These are phyloP conservation scores for Aurelia sp. DNA, from an alignment of 30 jellyfish, hydroid and myxozoan genomes.

Conservation along the genomic window DNA sequence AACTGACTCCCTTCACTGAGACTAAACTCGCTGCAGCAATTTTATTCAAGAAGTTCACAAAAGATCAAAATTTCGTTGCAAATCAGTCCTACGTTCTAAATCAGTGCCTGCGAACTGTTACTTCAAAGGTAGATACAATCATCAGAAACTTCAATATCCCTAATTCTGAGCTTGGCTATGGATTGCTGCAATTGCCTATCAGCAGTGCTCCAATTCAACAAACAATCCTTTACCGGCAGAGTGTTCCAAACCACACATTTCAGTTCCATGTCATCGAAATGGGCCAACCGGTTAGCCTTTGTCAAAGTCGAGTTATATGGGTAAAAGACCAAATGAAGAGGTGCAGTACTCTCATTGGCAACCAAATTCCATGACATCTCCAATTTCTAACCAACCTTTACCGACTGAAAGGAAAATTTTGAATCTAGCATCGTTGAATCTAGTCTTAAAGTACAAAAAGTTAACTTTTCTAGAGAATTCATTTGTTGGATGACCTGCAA, in stretches of 20 bases:
- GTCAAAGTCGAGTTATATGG: too few species aligned
- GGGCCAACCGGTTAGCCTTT: not conserved
- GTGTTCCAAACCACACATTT: not conserved
- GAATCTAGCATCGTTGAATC: too few species aligned
- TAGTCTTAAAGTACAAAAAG: too few species aligned
- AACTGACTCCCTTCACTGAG: too few species aligned
- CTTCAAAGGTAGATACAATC: constrained; percentile 84
- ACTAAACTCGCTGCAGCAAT: too few species aligned
- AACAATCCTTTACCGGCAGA: not conserved
- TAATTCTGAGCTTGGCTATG: constrained; percentile 13
- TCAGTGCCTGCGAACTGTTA: constrained; percentile 52
- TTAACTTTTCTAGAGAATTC: too few species aligned
- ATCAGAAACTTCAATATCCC: constrained; percentile 93
- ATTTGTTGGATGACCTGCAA: too few species aligned
- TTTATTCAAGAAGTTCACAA: too few species aligned
- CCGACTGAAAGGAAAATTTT: not conserved
- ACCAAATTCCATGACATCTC: not conserved
- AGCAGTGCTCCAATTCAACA: not conserved
- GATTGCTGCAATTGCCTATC: not conserved
- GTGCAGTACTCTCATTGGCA: not conserved
- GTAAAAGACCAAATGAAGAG: not conserved
- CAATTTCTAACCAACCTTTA: not conserved
- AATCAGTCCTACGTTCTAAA: too few species aligned
- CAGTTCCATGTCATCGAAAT: not conserved
- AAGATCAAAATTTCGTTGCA: too few species aligned